Conservation (phyloP, 2,888 invertebrate species). For the Seira ritae region DNA sequence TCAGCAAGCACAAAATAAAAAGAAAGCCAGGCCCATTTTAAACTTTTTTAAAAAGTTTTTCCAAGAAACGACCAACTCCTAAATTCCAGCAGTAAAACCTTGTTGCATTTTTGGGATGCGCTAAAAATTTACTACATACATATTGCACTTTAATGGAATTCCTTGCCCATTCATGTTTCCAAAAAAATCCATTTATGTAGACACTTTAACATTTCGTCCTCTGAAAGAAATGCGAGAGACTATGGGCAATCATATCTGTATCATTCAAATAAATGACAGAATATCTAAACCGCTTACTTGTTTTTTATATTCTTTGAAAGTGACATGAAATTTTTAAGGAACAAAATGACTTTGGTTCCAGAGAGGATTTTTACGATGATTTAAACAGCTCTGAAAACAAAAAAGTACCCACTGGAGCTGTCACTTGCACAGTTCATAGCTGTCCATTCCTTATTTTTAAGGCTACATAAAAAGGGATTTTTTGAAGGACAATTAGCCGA, state of each 20-base stretch:
- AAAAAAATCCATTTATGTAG: neutral
- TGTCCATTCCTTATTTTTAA: conserved; percentile 16
- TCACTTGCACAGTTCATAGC: neutral
- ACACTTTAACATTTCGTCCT: neutral
- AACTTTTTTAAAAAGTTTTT: neutral
- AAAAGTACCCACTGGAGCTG: conserved; percentile 5
- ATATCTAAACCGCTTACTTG: too few species aligned
- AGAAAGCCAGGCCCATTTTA: neutral
- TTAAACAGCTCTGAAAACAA: neutral
- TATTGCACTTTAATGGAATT: too few species aligned
- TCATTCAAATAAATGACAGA: too few species aligned
- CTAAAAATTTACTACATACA: too few species aligned
- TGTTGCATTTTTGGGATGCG: neutral
- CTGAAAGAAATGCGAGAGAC: too few species aligned
- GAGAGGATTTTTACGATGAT: neutral
- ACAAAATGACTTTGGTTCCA: conserved; percentile 15
- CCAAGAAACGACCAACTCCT: neutral
- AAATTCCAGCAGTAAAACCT: neutral
- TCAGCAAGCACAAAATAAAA: too few species aligned
- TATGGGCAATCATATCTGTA: too few species aligned
- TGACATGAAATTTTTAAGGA: conserved; percentile 36
- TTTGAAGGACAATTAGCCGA: neutral
- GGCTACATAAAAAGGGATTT: neutral
- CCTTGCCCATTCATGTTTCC: too few species aligned
- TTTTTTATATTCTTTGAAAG: too few species aligned